Evolutionary conservation across 2,113 vertebrate species (phyloP), one percentile per base, ranked within the genome.

Genomic region (Sitta europaea): DNA sequence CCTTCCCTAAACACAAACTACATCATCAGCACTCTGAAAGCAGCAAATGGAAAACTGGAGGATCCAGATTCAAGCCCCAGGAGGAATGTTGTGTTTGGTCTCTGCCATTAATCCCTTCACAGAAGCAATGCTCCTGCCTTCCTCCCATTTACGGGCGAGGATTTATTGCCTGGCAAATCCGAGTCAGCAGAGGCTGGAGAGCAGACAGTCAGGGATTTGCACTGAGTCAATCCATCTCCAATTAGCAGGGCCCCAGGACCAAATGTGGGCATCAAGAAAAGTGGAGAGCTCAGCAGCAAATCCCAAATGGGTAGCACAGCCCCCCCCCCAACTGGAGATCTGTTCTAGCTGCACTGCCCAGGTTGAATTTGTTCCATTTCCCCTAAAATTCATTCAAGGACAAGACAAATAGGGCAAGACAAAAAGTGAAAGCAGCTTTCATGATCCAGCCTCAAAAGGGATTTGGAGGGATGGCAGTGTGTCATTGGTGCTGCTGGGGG

Each of bases 1-100:
- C 88, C 91, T 94, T 68, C 89, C 88, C 74, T 80, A 35, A 68
- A 63, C 66, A 86, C 82, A 62, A 68, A 94, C 93, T 38, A 91
- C 92, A 92, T 84, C 94, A 92, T 70, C 92, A 92, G 91, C 77
- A 43, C 83, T 62, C 20, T 2, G 13, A 80, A 84, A 68, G 75
- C 83, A 63, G 86, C 83, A 11, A 15, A 15, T 6, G 66, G 83
- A 36, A 91, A 95, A 96, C 87, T 85, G 81, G 89, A 94, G 76
- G 80, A 95, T 92, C 91, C 94, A 94, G 88, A 87, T 71, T 48
- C 48, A 36, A 45, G 66, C 68, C 80, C 76, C 81, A 89, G 83
- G 48, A 84, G 81, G 87, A 91, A 92, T 31, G 78, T 0, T 75
- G 58, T 62, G 38, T 17, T 91, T 47, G 48, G 88, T 63, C 61